Evolutionary conservation across 1,140 invertebrate species (phyloP).

Genomic region (Aporrectodea caliginosa): DNA sequence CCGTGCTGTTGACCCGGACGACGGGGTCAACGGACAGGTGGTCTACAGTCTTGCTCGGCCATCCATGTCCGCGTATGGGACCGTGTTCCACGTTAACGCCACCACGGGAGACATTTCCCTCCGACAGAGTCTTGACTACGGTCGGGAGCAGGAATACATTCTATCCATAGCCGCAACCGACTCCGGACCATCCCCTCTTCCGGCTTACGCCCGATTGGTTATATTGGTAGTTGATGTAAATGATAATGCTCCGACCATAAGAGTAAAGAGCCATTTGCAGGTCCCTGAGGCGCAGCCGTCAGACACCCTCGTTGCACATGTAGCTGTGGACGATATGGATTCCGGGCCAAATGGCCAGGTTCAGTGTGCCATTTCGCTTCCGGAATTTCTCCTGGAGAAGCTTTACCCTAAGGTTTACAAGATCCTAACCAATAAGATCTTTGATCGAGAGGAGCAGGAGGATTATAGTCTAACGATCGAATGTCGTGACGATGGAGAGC

Average conservation of each 20-base stretch:
- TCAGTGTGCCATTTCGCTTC: constrained; percentile 48
- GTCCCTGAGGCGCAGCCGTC: constrained; percentile 78
- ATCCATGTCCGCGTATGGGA: background rate
- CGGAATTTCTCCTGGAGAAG: background rate
- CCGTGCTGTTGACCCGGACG: constrained; percentile 71
- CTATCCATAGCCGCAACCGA: constrained; percentile 17
- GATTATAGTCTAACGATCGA: constrained; percentile 25
- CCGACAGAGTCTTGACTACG: background rate
- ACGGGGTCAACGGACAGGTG: constrained; percentile 22
- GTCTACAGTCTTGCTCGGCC: background rate
- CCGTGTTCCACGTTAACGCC: background rate
- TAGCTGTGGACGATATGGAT: constrained; percentile 84
- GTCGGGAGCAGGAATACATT: background rate
- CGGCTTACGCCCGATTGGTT: constrained; percentile 5
- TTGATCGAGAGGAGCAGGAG: constrained; percentile 30
- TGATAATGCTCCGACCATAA: constrained; percentile 24
- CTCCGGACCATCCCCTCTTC: constrained; percentile 1
- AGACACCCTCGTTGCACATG: constrained; percentile 72
- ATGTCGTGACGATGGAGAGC: constrained; percentile 26
- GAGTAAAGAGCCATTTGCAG: background rate
- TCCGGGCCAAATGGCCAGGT: constrained; percentile 89
- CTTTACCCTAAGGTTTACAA: constrained; percentile 20
- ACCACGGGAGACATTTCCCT: background rate
- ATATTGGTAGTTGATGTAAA: constrained; percentile 15
- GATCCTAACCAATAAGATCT: constrained; percentile 20